Conservation (phyloP, 2,797 vertebrate genomes). For the Sebastes taczanowskii region DNA sequence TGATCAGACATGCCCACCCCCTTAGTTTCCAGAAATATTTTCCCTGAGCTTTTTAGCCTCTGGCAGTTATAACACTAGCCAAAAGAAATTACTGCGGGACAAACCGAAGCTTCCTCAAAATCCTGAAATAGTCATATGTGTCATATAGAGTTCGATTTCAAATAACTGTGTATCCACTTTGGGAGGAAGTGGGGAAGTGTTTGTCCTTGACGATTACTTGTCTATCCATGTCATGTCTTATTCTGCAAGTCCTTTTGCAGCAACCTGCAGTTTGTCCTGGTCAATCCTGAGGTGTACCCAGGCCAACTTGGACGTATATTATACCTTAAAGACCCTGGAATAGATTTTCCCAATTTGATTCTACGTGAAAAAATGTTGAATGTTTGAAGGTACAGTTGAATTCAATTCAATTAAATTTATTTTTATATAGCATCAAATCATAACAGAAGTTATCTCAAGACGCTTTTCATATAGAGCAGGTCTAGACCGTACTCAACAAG, state of each 20-base stretch:
- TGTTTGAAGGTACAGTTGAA: no score
- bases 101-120: conserved; percentile 3
- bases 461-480: no score
- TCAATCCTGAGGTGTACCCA: background rate
- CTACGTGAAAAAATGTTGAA: background rate
- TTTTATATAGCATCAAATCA: no score
- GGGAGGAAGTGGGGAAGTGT: background rate
- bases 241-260: no score
- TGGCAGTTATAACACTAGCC: conserved; percentile 19
- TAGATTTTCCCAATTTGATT: background rate
- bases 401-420: no score
- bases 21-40: conserved; percentile 44
- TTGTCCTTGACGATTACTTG: background rate
- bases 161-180: background rate
- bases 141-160: background rate
- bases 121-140: background rate
- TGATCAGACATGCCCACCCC: conserved; percentile 50
- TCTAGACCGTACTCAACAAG: no score
- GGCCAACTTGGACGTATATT: background rate
- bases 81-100: conserved; percentile 1
- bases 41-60: conserved; percentile 29
- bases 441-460: no score
- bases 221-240: background rate
- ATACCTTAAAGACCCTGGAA: background rate
- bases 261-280: background rate